phyloP scores from a whole-genome alignment of 2,888 invertebrate genomes.

The Lingula anatina region DNA sequence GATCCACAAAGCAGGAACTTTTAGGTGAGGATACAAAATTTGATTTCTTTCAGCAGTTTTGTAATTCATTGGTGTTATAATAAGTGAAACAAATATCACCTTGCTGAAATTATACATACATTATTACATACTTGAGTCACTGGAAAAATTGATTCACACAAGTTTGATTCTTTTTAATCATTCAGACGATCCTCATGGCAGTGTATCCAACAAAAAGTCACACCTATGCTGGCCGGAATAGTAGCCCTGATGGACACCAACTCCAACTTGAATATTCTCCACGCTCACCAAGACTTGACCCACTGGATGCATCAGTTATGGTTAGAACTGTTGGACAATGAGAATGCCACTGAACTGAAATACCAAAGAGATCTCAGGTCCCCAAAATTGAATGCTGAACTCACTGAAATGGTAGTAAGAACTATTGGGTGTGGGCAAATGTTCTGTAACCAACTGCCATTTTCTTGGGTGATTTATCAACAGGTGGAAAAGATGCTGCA shows the following conservation, averaged over 20 bases:
- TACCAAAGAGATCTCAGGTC: conserved; percentile 21
- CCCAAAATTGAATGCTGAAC: conserved; percentile 17
- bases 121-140: no score
- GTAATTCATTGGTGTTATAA: no score
- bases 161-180: conserved; percentile 3
- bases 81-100: no score
- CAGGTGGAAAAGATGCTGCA: conserved; percentile 10
- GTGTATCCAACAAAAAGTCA: conserved; percentile 29
- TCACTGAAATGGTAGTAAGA: conserved; percentile 25
- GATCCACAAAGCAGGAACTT: conserved; percentile 27
- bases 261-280: conserved; percentile 30
- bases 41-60: no score
- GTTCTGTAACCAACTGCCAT: conserved; percentile 25
- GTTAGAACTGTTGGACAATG: conserved; percentile 22
- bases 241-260: conserved; percentile 38
- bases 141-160: no score
- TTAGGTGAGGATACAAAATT: no score
- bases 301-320: conserved; percentile 28
- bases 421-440: conserved; percentile 18
- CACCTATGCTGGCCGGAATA: conserved; percentile 34
- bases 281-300: not conserved
- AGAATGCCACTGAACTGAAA: conserved; percentile 16
- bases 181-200: conserved; percentile 27
- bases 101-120: no score
- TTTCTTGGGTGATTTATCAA: conserved; percentile 30